Base-by-base conservation (phyloP, 2,797 vertebrate genomes). In the Cryptoblepharus egeriae region DNA sequence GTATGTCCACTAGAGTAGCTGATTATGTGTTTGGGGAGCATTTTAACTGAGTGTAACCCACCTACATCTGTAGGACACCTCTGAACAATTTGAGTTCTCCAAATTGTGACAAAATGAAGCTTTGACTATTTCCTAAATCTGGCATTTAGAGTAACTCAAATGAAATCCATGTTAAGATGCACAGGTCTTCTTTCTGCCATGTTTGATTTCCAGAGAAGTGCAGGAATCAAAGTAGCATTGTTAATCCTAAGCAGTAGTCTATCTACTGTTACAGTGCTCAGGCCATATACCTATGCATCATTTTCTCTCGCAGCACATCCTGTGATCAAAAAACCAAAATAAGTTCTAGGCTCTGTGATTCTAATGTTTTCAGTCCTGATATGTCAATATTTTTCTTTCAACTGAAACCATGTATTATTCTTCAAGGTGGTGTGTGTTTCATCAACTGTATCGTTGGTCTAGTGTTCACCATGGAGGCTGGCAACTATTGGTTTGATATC, bases 401-500 rank as follows among this genome's bases (percentile, higher is more conserved):
- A 15, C 4, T 16, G 15, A 74, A 39, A 86, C 0, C 22, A 20
- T 4, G 30, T 52, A 18, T 74, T 35, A n/a, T 24, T 80, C 52
- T 13, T 0, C 0, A 92, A 99, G 98, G 97, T 72, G 30, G 95
- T 3, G 92, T 99, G 86, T 99, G 98, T 81, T 22, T 98, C 22
- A 2, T 97, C 30, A 97, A 95, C 86, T 93, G 97, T 1, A 78
- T 96, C 42, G 87, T 98, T 0, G 97, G 97, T 69, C 88, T 99
- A 1, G 92, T 96, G 86, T 99, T 99, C 94, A 99, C 98, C 87
- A 94, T 95, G 74, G 92, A 96, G 1, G 94, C 98, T 0, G 98
- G 98, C 16, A 99, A 96, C 91, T 99, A 99, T 82, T 99, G 98
- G 98, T 98, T 99, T 77, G 95, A 96, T 88, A 97, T 99, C 60